phyloP scores from a whole-genome alignment of 2,113 vertebrate species.

The Cavia porcellus region DNA sequence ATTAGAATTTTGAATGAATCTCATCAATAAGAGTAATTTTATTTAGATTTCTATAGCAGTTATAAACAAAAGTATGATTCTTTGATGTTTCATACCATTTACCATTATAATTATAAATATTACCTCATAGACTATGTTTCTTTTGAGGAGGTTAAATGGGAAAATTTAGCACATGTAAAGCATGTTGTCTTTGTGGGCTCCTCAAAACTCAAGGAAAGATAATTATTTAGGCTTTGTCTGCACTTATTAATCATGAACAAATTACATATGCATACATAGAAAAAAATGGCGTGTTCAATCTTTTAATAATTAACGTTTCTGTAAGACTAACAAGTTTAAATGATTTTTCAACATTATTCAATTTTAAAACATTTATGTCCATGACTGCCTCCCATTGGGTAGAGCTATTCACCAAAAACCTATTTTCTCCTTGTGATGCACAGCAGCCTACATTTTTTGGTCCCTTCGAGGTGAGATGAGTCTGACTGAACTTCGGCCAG shows the following conservation, averaged over 20 bases:
- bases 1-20: slow-evolving; percentile 11
- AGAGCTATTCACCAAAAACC: neutral
- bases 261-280: neutral
- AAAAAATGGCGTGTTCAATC: neutral
- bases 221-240: neutral
- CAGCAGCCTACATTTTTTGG: neutral
- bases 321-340: neutral
- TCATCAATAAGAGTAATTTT: neutral
- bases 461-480: neutral
- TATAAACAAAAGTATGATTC: neutral
- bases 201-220: neutral
- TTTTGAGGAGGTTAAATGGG: neutral
- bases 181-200: neutral
- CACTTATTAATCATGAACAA: neutral
- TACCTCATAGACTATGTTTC: neutral
- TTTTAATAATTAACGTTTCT: neutral
- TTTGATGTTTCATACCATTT: neutral
- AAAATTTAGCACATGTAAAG: neutral
- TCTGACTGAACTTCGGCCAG: neutral
- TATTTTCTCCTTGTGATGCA: neutral
- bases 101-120: neutral
- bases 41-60: neutral
- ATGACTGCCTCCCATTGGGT: neutral
- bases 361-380: neutral
- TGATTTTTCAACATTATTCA: neutral